These are phyloP conservation scores for Chiroxiphia lanceolata DNA, from an alignment of 2,797 vertebrate genomes.

Conservation along the genomic window DNA sequence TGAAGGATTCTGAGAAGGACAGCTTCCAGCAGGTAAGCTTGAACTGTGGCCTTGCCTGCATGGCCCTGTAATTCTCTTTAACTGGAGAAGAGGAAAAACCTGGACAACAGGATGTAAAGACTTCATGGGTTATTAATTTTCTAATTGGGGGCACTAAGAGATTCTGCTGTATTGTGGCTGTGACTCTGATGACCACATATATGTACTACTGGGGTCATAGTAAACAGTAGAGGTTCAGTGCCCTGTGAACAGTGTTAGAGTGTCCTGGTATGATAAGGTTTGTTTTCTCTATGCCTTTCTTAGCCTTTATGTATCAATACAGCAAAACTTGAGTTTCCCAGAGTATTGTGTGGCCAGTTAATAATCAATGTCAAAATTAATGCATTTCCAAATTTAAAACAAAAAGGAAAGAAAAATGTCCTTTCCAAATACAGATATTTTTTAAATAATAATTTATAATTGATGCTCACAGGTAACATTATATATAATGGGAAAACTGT, in stretches of 20 bases:
- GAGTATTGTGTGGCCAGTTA: neutral
- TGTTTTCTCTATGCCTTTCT: conserved; percentile 28
- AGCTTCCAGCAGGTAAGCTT: neutral
- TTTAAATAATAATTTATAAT: neutral
- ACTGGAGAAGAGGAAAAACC: neutral
- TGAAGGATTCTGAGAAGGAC: neutral
- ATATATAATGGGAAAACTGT: neutral
- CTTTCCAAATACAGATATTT: neutral
- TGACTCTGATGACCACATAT: neutral
- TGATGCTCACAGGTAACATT: neutral
- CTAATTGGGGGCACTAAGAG: neutral
- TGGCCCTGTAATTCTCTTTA: neutral
- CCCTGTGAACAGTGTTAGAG: neutral
- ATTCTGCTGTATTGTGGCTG: neutral
- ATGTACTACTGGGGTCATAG: neutral
- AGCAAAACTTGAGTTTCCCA: neutral
- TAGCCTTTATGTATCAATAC: neutral
- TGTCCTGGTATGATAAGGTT: neutral
- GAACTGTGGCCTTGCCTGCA: neutral
- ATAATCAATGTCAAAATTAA: neutral
- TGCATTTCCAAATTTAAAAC: neutral
- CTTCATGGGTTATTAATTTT: neutral
- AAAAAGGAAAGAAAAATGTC: neutral
- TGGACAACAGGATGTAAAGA: neutral
- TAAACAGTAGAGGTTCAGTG: neutral